Evolutionary conservation across 2,797 vertebrate species (phyloP).

Genomic region (Nyctalus aviator): DNA sequence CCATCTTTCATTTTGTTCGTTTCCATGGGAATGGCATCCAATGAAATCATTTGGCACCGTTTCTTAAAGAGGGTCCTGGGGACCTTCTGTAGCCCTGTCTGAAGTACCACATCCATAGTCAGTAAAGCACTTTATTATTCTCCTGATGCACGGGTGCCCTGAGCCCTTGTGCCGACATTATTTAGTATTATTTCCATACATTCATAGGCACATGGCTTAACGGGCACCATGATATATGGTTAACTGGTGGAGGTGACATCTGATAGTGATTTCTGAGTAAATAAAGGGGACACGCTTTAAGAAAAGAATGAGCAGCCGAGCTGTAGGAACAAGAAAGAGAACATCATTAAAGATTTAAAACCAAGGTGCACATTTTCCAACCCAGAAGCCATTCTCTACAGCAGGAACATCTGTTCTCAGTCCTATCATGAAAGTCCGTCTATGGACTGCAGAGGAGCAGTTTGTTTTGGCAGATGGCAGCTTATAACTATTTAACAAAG

Average conservation of each 20-base stretch:
- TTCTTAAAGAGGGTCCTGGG: slow-evolving; percentile 51
- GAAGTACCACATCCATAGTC: slow-evolving; percentile 32
- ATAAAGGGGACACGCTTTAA: slow-evolving; percentile 74
- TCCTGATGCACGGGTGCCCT: slow-evolving; percentile 66
- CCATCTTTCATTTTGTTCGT: slow-evolving; percentile 1
- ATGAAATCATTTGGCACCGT: slow-evolving; percentile 60
- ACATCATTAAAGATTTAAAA: slow-evolving; percentile 81
- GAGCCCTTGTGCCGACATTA: slow-evolving; percentile 68
- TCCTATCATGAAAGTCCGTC: slow-evolving; percentile 65
- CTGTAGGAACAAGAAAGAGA: slow-evolving; percentile 66
- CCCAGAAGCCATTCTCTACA: slow-evolving; percentile 59
- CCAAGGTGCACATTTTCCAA: slow-evolving; percentile 56
- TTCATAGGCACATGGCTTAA: slow-evolving; percentile 69
- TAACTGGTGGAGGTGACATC: slow-evolving; percentile 69
- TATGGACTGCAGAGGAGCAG: background rate
- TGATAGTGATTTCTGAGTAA: slow-evolving; percentile 78
- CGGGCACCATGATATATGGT: slow-evolving; percentile 67
- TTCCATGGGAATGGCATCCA: slow-evolving; percentile 14
- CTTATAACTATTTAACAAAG: slow-evolving; percentile 70
- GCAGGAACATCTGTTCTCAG: slow-evolving; percentile 64
- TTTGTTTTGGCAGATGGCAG: slow-evolving; percentile 66
- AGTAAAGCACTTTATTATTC: slow-evolving; percentile 71
- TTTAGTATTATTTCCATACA: slow-evolving; percentile 76
- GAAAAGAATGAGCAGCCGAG: slow-evolving; percentile 69
- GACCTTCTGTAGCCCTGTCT: slow-evolving; percentile 56